Evolutionary conservation across 2,113 vertebrate species (phyloP).

Genomic region (Promerops cafer): DNA sequence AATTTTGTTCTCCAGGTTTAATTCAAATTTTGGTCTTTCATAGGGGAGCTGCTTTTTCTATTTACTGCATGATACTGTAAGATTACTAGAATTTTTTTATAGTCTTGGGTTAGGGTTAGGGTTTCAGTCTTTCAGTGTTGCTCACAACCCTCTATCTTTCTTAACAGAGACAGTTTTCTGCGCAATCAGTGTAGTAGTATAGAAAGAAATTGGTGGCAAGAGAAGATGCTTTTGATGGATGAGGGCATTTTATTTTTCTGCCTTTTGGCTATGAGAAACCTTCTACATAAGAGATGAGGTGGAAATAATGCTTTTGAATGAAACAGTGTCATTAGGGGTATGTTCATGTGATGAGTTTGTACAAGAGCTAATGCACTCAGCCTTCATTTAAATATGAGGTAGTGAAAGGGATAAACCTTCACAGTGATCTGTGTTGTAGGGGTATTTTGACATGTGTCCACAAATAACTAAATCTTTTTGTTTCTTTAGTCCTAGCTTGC

Average conservation of each 20-base stretch:
- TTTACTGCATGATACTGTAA: background rate
- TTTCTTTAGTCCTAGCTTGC: slow-evolving; percentile 76
- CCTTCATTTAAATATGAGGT: background rate
- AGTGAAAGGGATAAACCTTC: background rate
- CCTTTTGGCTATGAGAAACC: background rate
- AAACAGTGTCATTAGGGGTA: background rate
- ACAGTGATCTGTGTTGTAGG: background rate
- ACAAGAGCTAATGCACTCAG: background rate
- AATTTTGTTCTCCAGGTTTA: background rate
- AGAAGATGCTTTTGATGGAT: background rate
- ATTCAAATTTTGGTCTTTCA: background rate
- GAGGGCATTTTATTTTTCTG: background rate
- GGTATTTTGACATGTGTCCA: background rate
- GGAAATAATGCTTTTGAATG: background rate
- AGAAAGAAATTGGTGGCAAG: background rate
- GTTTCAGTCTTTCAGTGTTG: background rate
- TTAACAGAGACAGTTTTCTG: background rate
- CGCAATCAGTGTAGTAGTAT: background rate
- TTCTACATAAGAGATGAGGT: background rate
- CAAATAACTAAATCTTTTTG: background rate
- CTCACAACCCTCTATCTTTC: background rate
- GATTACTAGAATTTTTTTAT: background rate
- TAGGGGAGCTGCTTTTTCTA: background rate
- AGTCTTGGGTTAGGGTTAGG: too few relatives aligned
- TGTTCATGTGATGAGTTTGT: background rate